Evolutionary conservation across 2,888 invertebrate genomes (phyloP).

Genomic region (Tetranychus truncatus): DNA sequence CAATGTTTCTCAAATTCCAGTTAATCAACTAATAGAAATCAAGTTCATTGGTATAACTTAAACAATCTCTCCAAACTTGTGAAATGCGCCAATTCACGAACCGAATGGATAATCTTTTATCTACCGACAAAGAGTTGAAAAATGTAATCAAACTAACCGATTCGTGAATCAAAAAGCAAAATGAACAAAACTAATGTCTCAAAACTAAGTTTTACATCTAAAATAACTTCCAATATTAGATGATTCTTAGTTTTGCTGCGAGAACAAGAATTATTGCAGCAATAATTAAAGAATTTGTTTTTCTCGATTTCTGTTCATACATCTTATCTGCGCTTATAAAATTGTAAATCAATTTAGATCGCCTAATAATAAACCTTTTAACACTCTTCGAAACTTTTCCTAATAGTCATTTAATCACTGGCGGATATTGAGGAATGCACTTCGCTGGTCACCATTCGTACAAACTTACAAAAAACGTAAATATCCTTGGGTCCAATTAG

Average conservation of each 20-base stretch:
- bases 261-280: no score
- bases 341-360: background rate
- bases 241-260: no score
- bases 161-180: conserved; percentile 42
- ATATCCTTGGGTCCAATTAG: conserved; percentile 89
- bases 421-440: conserved; percentile 78
- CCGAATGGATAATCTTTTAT: background rate
- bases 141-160: conserved; percentile 5
- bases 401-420: conserved; percentile 37
- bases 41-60: background rate
- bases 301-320: no score
- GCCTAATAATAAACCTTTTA: background rate
- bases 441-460: conserved; percentile 90
- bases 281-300: no score
- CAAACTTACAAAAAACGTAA: conserved; percentile 87
- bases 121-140: background rate
- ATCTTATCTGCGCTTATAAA: background rate
- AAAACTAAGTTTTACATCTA: background rate
- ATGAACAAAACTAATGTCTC: background rate
- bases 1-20: background rate
- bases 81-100: background rate
- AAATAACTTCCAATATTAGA: no score
- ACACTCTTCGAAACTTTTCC: background rate
- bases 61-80: background rate
- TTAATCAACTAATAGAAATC: background rate